phyloP scores from a whole-genome alignment of 2,797 vertebrate genomes.

The Crenichthys baileyi region DNA sequence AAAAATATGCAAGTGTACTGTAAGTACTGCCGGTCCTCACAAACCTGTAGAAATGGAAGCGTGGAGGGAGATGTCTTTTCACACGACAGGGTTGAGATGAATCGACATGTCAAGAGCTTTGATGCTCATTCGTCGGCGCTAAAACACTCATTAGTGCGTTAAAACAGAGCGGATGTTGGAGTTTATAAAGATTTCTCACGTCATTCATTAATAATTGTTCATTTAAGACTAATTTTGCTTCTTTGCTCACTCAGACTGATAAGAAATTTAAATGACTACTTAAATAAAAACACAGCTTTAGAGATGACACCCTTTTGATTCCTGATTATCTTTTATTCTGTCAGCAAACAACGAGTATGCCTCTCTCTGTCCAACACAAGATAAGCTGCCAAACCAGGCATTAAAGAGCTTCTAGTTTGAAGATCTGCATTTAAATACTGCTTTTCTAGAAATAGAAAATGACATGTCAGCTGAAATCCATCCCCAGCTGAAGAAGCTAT shows the following conservation, averaged over 20 bases:
- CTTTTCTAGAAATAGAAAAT: slow-evolving; percentile 29
- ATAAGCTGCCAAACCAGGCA: slow-evolving; percentile 4
- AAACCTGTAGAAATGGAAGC: slow-evolving; percentile 19
- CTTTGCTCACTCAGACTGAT: slow-evolving; percentile 36
- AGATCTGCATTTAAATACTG: background rate
- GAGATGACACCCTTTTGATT: background rate
- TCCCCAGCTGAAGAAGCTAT: slow-evolving; percentile 36
- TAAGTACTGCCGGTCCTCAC: slow-evolving; percentile 1
- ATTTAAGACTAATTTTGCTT: slow-evolving; percentile 33
- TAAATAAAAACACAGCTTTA: slow-evolving; percentile 17
- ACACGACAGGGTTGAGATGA: slow-evolving; percentile 12
- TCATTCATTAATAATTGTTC: slow-evolving; percentile 62
- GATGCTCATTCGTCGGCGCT: slow-evolving; percentile 39
- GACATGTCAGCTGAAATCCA: slow-evolving; percentile 41
- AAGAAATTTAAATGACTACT: slow-evolving; percentile 46
- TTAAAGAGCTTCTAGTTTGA: slow-evolving; percentile 17
- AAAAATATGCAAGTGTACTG: slow-evolving; percentile 12
- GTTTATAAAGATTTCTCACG: slow-evolving; percentile 43
- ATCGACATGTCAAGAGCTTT: slow-evolving; percentile 20
- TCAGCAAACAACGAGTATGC: slow-evolving; percentile 11
- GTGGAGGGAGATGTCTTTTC: slow-evolving; percentile 33
- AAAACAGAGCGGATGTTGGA: slow-evolving; percentile 15
- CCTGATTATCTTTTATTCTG: background rate
- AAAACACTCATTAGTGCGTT: slow-evolving; percentile 36
- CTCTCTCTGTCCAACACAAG: slow-evolving; percentile 1